phyloP scores from a whole-genome alignment of 2,113 vertebrate genomes.

The Gallinago undulata region DNA sequence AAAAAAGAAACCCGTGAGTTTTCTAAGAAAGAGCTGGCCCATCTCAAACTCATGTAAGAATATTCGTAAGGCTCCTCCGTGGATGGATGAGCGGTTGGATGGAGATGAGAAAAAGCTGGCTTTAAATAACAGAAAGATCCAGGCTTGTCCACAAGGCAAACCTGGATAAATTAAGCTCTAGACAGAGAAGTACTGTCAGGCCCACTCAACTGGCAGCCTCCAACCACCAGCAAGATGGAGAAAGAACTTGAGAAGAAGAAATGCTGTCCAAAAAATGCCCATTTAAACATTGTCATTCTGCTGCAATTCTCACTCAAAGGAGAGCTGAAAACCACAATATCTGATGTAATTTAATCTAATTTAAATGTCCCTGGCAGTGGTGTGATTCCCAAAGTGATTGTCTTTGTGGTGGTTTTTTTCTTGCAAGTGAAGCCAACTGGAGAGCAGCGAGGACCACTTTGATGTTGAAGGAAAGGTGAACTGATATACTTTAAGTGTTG shows the following conservation, averaged over 20 bases:
- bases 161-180: background rate
- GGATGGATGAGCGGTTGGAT: background rate
- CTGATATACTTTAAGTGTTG: background rate
- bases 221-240: background rate
- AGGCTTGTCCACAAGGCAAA: background rate
- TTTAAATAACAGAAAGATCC: background rate
- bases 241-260: background rate
- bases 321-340: background rate
- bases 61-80: accelerated
- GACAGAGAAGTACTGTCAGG: background rate
- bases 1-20: background rate
- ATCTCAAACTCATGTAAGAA: background rate
- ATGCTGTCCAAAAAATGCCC: background rate
- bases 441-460: background rate
- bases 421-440: background rate
- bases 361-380: accelerated
- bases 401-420: background rate
- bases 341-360: background rate
- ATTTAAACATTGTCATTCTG: background rate
- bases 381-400: background rate
- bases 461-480: accelerated
- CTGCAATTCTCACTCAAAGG: background rate
- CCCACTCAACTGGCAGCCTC: background rate
- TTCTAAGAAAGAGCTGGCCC: background rate
- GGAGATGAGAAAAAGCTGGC: background rate